Evolutionary conservation across 2,888 invertebrate genomes (phyloP), one percentile per base, ranked within the genome.

Genomic region (Nymphalis polychloros): DNA sequence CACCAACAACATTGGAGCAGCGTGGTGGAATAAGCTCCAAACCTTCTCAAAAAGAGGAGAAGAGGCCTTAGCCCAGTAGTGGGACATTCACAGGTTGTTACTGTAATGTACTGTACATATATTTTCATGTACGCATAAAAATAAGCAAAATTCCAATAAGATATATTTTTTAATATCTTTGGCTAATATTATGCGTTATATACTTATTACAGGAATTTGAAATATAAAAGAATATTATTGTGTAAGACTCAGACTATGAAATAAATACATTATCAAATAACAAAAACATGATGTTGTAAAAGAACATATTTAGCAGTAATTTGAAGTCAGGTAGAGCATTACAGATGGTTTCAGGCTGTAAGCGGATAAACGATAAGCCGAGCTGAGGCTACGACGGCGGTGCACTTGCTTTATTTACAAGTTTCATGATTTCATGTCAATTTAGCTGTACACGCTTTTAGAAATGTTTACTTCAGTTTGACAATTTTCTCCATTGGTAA

Each of bases 281-380:
- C 27, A 27, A 1, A 16, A 4, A 16, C 10, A 23, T n/a, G 13
- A 13, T 23, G 6, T 52, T 52, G 23, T 27, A 20, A 20, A 16
- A 7, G 6, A 52, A 27, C 52, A 52, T 10, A 23, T 6, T 55
- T 31, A n/a, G 8, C 31, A 31, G 35, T 31, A 55, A n/a, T 8
- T 55, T n/a, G 27, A 2, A 20, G 17, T 31, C 31, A 16, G 55
- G 27, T 17, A 55, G 31, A 41, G n/a, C 17, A 31, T 55, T 55
- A 55, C 31, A 17, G 17, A 55, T 31, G 55, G 55, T 35, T 55
- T 55, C 55, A 55, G n/a, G 46, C 27, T n/a, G 64, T 49, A 55
- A 59, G 64, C 61, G 46, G 64, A 69, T 64, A 64, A 64, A 46
- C 64, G 19, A 23, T 68, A 64, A 64, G 49, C 50, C 50, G 50